Conservation (phyloP, 2,797 vertebrate genomes). For the Stomatorhinus walkeri region DNA sequence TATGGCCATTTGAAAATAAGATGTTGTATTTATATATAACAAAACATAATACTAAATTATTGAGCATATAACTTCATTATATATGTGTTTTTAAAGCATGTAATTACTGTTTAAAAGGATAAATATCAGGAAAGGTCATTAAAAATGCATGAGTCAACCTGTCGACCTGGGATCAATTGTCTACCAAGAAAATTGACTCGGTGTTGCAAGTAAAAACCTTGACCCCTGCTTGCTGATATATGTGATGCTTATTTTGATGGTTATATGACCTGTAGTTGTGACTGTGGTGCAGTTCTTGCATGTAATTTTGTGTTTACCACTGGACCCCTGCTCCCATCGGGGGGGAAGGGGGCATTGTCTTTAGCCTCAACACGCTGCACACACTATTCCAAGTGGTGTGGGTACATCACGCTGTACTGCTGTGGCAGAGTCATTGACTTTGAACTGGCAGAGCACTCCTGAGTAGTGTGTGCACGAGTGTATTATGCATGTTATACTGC, state of each 20-base stretch:
- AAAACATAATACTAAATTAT: not conserved
- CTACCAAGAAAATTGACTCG: not conserved
- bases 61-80: not conserved
- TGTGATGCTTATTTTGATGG: not conserved
- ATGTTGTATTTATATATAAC: not conserved
- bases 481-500: not conserved
- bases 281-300: not conserved
- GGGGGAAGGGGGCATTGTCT: not conserved
- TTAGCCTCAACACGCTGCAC: not conserved
- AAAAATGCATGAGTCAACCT: not conserved
- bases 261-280: not conserved
- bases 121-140: not conserved
- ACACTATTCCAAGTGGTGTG: not conserved
- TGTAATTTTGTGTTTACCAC: not conserved
- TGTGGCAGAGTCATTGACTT: not conserved
- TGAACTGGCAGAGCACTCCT: not conserved
- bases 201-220: not conserved
- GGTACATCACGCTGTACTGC: not conserved
- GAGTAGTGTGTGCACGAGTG: not conserved
- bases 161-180: not conserved
- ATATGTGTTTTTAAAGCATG: not conserved
- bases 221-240: not conserved
- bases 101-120: not conserved
- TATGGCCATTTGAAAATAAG: not conserved
- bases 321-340: not conserved